Evolutionary conservation across 2,888 invertebrate species (phyloP).

Genomic region (Bursaphelenchus okinawaensis): DNA sequence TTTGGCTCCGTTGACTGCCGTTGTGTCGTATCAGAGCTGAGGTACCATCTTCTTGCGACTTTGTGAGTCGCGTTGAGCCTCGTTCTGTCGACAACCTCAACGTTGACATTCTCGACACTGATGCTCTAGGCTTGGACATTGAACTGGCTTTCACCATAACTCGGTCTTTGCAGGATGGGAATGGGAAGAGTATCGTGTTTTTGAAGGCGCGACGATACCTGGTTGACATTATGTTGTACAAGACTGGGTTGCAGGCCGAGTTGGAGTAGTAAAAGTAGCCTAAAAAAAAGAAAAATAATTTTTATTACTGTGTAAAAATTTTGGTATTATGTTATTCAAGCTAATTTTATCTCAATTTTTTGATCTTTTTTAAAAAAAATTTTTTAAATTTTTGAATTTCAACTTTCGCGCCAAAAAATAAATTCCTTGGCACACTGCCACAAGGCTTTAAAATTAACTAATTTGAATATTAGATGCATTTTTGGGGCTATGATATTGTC

Average conservation of each 20-base stretch:
- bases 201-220: slow-evolving; percentile 65
- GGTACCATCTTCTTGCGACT: neutral
- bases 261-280: slow-evolving; percentile 59
- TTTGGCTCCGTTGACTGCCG: too few relatives aligned
- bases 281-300: too few relatives aligned
- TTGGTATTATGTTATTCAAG: too few relatives aligned
- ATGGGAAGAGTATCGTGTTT: slow-evolving; percentile 34
- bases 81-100: neutral
- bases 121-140: neutral
- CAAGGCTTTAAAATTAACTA: too few relatives aligned
- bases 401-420: too few relatives aligned
- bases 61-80: neutral
- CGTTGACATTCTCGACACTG: neutral
- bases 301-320: too few relatives aligned
- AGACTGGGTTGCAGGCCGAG: slow-evolving; percentile 67
- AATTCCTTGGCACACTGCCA: too few relatives aligned
- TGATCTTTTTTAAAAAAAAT: too few relatives aligned
- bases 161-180: neutral
- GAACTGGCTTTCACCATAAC: neutral
- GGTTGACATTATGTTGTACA: slow-evolving; percentile 67
- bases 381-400: too few relatives aligned
- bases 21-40: neutral
- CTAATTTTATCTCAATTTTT: too few relatives aligned
- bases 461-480: too few relatives aligned
- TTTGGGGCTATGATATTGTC: too few relatives aligned